Evolutionary conservation across 1,140 invertebrate species (phyloP).

Genomic region (Trachelipus rathkii): DNA sequence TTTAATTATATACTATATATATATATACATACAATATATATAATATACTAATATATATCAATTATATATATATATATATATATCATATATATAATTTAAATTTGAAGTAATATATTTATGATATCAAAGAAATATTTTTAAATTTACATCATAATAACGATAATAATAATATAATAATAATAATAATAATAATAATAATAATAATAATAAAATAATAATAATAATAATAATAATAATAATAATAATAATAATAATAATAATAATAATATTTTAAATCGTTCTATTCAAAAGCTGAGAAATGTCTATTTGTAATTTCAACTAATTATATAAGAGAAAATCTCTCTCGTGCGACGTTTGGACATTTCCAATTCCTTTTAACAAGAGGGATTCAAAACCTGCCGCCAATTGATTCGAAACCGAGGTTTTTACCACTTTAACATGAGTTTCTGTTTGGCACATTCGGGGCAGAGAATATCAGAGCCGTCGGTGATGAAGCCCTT

Average conservation of each 20-base stretch:
- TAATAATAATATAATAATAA: not conserved
- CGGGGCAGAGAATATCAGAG: constrained; percentile 95
- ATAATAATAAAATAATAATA: not conserved
- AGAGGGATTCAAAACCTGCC: too few species aligned
- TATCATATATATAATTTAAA: not conserved
- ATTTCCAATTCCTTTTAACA: not conserved
- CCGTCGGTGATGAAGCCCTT: constrained; percentile 98
- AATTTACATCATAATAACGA: too few species aligned
- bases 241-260: constrained; percentile 13
- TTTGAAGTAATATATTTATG: not conserved
- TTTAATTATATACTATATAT: not conserved
- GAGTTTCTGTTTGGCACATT: constrained; percentile 94
- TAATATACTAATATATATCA: not conserved
- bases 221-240: constrained; percentile 13
- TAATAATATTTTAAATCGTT: not conserved
- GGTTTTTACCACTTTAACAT: constrained; percentile 53
- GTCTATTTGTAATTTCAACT: not conserved
- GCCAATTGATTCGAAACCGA: not conserved
- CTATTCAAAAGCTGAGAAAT: not conserved
- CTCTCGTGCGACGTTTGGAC: not conserved
- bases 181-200: not conserved
- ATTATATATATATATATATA: not conserved
- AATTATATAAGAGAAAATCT: not conserved
- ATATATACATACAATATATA: not conserved
- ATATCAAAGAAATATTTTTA: not conserved